Percentiles rank a stretch among this genome's conserved stretches.
phyloP scores from a whole-genome alignment of 30 jellyfish, hydroid and myxozoan genomes.

The Aurelia coerulea region DNA sequence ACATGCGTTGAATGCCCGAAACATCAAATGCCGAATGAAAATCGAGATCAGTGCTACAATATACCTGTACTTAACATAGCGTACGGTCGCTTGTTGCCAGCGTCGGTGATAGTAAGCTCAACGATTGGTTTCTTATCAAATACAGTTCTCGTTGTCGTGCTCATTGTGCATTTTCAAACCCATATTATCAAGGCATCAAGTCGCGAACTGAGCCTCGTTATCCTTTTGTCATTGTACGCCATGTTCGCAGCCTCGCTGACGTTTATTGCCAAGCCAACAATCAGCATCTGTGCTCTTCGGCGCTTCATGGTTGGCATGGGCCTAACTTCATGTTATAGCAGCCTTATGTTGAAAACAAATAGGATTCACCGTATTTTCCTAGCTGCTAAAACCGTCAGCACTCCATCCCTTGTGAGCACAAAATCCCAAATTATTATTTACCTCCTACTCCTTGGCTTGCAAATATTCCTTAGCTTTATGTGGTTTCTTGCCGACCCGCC shows the following conservation, averaged over 20 bases:
- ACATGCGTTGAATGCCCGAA: slow-evolving; percentile 27
- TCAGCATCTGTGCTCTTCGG: slow-evolving; percentile 47
- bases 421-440: slow-evolving; percentile 72
- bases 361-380: slow-evolving; percentile 72
- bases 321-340: slow-evolving; percentile 75
- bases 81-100: slow-evolving; percentile 2
- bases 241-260: slow-evolving; percentile 23
- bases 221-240: slow-evolving; percentile 29
- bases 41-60: slow-evolving; percentile 14
- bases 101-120: not conserved
- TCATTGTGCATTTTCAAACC: slow-evolving; percentile 6
- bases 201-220: slow-evolving; percentile 33
- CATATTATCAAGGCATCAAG: slow-evolving; percentile 63
- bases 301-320: slow-evolving; percentile 73
- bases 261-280: slow-evolving; percentile 13
- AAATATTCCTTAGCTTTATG: slow-evolving; percentile 61
- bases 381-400: slow-evolving; percentile 53
- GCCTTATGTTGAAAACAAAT: slow-evolving; percentile 68
- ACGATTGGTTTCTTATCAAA: slow-evolving; percentile 30
- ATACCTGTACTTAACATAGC: slow-evolving; percentile 14
- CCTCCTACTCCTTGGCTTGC: slow-evolving; percentile 58
- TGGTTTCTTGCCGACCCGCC: slow-evolving; percentile 85
- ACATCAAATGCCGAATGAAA: slow-evolving; percentile 4
- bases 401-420: slow-evolving; percentile 70
- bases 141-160: slow-evolving; percentile 10